Conservation (phyloP, 2,797 vertebrate species). For the Odontamblyopus rebecca region DNA sequence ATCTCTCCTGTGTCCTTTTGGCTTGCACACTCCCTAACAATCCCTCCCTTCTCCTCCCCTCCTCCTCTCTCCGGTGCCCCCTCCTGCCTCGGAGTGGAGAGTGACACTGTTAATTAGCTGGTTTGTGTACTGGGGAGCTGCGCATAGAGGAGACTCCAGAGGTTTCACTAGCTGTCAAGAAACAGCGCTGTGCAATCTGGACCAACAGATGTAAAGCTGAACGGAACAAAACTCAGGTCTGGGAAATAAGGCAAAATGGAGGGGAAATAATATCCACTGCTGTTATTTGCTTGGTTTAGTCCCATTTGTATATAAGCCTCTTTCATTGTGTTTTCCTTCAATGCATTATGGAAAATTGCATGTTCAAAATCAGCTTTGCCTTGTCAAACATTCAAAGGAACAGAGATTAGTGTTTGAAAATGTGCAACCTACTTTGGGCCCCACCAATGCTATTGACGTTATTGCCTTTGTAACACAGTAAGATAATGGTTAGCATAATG, state of each 20-base stretch:
- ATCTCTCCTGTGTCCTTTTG: conserved; percentile 74
- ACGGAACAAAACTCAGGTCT: conserved; percentile 85
- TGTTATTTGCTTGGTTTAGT: conserved; percentile 23
- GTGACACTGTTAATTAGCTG: conserved; percentile 84
- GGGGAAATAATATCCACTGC: conserved; percentile 54
- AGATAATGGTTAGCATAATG: background rate
- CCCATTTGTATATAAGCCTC: conserved; percentile 36
- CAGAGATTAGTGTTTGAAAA: conserved; percentile 20
- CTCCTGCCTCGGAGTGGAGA: conserved; percentile 72
- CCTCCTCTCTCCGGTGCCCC: conserved; percentile 27
- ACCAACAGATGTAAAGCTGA: conserved; percentile 83
- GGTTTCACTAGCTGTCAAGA: conserved; percentile 84
- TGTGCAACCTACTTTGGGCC: conserved; percentile 26
- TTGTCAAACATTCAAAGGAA: conserved; percentile 39
- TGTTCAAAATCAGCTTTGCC: conserved; percentile 45
- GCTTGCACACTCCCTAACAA: conserved; percentile 41
- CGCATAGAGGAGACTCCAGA: conserved; percentile 85
- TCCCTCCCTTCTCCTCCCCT: background rate
- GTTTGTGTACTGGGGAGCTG: conserved; percentile 71
- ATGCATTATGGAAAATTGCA: conserved; percentile 27
- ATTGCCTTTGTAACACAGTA: background rate
- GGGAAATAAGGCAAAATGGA: conserved; percentile 74
- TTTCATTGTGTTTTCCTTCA: conserved; percentile 12
- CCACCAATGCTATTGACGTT: background rate
- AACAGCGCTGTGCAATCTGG: conserved; percentile 84